Evolutionary conservation across 2,113 vertebrate genomes (phyloP).

Genomic region (Dermatemys mawii): DNA sequence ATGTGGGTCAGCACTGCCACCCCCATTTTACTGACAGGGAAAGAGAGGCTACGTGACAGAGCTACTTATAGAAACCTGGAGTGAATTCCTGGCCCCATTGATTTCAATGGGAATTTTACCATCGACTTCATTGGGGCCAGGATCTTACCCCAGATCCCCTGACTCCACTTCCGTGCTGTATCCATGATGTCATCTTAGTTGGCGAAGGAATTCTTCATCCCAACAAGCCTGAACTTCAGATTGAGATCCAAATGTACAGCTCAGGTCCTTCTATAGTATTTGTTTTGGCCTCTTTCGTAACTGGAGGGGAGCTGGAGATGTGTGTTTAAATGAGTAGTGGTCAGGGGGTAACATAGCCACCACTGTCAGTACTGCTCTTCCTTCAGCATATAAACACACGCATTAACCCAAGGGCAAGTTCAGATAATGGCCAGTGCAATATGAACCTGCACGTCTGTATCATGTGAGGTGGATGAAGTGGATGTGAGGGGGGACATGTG

Average conservation of each 20-base stretch:
- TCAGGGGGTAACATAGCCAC: background rate
- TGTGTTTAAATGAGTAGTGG: fast-evolving
- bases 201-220: background rate
- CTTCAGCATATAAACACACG: fast-evolving
- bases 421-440: fast-evolving
- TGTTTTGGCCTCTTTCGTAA: background rate
- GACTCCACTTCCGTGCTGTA: background rate
- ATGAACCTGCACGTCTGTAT: background rate
- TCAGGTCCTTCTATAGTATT: fast-evolving
- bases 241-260: fast-evolving
- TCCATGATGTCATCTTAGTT: background rate
- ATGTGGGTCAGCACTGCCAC: background rate
- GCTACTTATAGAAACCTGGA: background rate
- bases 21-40: background rate
- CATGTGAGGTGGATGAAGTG: fast-evolving
- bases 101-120: background rate
- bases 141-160: background rate
- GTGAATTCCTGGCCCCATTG: background rate
- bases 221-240: fast-evolving
- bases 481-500: background rate
- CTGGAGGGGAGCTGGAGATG: background rate
- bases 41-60: background rate
- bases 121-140: background rate
- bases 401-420: fast-evolving
- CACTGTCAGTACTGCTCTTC: fast-evolving